These are phyloP conservation scores for Bradynema listronoti DNA, from an alignment of 1,140 invertebrate species.

Conservation along the genomic window DNA sequence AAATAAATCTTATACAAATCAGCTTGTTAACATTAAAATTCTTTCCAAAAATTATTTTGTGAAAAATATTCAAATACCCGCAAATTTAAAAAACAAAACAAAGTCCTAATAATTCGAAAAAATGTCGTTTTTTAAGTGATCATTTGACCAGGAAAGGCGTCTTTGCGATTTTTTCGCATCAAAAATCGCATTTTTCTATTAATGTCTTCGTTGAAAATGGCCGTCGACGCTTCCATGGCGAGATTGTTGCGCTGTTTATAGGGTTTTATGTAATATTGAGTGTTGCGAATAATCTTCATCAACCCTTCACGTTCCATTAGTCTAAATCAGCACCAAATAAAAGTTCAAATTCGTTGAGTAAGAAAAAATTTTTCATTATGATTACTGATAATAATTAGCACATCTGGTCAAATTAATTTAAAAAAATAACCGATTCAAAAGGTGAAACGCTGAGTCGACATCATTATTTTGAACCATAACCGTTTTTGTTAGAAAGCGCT, in stretches of 20 bases:
- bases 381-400: too few species aligned
- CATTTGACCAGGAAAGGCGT: slow-evolving; percentile 73
- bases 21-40: too few species aligned
- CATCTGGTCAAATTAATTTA: too few species aligned
- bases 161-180: slow-evolving; percentile 79
- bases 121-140: too few species aligned
- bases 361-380: too few species aligned
- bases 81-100: too few species aligned
- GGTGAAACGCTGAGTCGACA: slow-evolving; percentile 74
- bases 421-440: slow-evolving; percentile 67
- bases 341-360: too few species aligned
- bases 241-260: slow-evolving; percentile 74
- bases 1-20: too few species aligned
- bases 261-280: slow-evolving; percentile 82
- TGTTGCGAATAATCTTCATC: slow-evolving; percentile 74
- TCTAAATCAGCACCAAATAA: slow-evolving; percentile 26
- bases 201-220: slow-evolving; percentile 93
- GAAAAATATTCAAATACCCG: too few species aligned
- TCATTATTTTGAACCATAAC: slow-evolving; percentile 81
- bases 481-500: slow-evolving; percentile 74
- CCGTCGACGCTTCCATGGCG: slow-evolving; percentile 82
- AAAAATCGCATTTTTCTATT: slow-evolving; percentile 85
- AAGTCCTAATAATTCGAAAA: too few species aligned
- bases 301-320: slow-evolving; percentile 78
- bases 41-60: too few species aligned